Base-by-base conservation (phyloP, 2,113 vertebrate genomes). In the Megaceryle maxima region DNA sequence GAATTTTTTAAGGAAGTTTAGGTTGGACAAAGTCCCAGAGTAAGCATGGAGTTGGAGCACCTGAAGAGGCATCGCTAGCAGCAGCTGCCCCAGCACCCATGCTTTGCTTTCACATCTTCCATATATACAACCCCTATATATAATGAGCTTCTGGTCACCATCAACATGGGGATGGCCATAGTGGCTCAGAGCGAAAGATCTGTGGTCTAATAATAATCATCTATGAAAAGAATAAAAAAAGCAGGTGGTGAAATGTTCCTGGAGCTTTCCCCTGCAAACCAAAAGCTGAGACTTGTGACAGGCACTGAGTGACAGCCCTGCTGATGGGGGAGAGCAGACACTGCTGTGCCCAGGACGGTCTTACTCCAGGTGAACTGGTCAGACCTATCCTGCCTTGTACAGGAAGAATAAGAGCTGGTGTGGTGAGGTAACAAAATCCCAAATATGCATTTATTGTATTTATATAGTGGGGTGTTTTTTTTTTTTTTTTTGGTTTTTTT, bases 121-220 rank as follows among this genome's bases (percentile, higher is more conserved):
- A 10, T 17, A 16, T 29, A 24, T 56, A 66, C 28, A 68, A 1
- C 13, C 4, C 11, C 22, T 25, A 20, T 24, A 18, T 4, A 26
- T 41, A 41, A 13, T 0, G 6, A 87, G 13, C 41, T 78, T 78
- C 86, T 35, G 70, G 29, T 41, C 59, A 12, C 53, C 39, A 59
- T n/a, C 60, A 16, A 0, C 0, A 3, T 63, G 46, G 33, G 59
- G 77, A 41, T 0, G 13, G 41, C n/a, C 0, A 0, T 13, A 51
- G 74, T 28, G 63, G 21, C 53, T 77, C 44, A 41, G 25, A 69
- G 55, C 0, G 0, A n/a, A 37, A 56, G 26, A 64, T 15, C 15
- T 70, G 19, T 60, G 4, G 5, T 20, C 21, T 80, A 64, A 43
- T 39, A 63, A 66, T 33, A 76, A 81, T 48, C 53, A 56, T 39